These are phyloP conservation scores for human DNA, from an alignment of 2,113 vertebrate genomes.

Conservation along the genomic window DNA sequence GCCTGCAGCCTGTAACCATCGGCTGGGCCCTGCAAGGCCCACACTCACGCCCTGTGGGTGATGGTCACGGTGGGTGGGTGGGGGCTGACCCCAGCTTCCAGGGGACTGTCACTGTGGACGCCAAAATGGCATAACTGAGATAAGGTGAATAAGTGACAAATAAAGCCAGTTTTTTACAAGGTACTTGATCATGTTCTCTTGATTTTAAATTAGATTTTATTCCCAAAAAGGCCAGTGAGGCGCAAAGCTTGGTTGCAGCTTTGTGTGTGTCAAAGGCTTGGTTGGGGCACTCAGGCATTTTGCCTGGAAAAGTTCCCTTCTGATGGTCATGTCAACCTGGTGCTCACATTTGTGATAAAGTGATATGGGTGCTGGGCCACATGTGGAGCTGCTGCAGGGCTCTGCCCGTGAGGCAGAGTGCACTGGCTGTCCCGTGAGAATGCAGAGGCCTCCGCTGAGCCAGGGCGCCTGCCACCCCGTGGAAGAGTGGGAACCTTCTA, in stretches of 20 bases:
- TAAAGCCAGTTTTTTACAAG: slow-evolving; percentile 71
- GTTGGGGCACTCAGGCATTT: not conserved
- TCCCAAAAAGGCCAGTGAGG: not conserved
- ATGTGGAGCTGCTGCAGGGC: accelerated
- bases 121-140: slow-evolving; percentile 63
- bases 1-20: not conserved
- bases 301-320: no score
- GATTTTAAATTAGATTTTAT: not conserved
- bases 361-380: not conserved
- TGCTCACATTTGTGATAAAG: not conserved
- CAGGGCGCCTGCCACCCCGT: not conserved
- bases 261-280: not conserved
- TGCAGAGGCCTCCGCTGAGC: accelerated
- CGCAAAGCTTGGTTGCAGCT: not conserved
- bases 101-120: slow-evolving; percentile 74
- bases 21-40: not conserved
- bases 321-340: no score
- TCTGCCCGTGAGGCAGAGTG: not conserved
- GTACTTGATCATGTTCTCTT: not conserved
- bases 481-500: not conserved
- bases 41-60: not conserved
- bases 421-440: not conserved
- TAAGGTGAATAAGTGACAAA: slow-evolving; percentile 57
- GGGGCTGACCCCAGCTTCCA: slow-evolving; percentile 35
- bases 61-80: not conserved